Conservation (phyloP, 2,888 invertebrate genomes). For the Euplagia quadripunctaria region DNA sequence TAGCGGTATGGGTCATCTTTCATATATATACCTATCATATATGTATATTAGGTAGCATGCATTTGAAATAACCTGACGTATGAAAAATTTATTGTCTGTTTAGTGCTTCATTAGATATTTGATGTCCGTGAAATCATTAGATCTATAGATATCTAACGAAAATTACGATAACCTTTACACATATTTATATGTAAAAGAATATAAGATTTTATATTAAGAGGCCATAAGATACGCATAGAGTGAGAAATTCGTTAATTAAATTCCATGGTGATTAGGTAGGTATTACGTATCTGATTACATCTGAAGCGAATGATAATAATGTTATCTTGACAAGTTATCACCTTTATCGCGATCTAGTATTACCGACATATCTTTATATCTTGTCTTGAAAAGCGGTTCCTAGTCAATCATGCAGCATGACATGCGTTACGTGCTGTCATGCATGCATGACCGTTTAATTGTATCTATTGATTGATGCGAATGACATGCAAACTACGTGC, state of each 20-base stretch:
- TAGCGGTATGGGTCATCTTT: slow-evolving; percentile 43
- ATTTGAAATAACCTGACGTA: slow-evolving; percentile 36
- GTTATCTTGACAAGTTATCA: no score
- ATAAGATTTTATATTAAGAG: slow-evolving; percentile 25
- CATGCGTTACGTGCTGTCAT: no score
- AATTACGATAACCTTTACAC: slow-evolving; percentile 39
- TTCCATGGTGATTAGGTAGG: neutral
- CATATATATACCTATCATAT: slow-evolving; percentile 19
- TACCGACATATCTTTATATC: no score
- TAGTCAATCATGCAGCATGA: no score
- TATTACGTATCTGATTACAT: neutral
- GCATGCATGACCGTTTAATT: no score
- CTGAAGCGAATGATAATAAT: neutral
- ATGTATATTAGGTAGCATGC: slow-evolving; percentile 34
- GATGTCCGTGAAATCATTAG: slow-evolving; percentile 33
- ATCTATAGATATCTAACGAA: slow-evolving; percentile 26
- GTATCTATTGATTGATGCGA: no score
- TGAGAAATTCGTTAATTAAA: slow-evolving; percentile 31
- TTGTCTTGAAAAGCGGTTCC: no score
- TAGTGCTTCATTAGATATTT: slow-evolving; percentile 26
- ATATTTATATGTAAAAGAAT: slow-evolving; percentile 5
- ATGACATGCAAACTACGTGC: no score
- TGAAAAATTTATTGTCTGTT: slow-evolving; percentile 34
- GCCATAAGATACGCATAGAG: slow-evolving; percentile 25
- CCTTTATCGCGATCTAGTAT: no score